phyloP scores from a whole-genome alignment of 2,888 invertebrate genomes.

The Macaria liturata region DNA sequence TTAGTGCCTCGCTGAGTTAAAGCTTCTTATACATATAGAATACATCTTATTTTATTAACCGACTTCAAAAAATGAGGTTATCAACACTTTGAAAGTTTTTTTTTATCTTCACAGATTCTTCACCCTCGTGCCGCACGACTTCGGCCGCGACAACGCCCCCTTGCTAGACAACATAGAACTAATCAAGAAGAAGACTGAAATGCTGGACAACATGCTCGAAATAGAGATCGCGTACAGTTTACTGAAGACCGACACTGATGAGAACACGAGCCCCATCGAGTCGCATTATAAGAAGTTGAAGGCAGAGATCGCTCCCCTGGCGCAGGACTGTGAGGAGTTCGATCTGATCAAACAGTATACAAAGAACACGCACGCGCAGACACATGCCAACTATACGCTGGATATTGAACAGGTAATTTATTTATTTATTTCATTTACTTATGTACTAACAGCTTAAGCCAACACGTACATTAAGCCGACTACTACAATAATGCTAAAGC shows the following conservation, averaged over 20 bases:
- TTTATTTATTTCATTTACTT: too few species aligned
- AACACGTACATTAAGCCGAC: too few species aligned
- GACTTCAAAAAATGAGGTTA: too few species aligned
- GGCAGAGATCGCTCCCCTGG: conserved; percentile 89
- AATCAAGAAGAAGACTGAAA: conserved; percentile 87
- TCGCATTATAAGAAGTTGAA: conserved; percentile 94
- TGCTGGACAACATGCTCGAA: conserved; percentile 96
- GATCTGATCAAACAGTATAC: conserved; percentile 89
- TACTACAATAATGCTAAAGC: too few species aligned
- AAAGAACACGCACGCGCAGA: conserved; percentile 95
- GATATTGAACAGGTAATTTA: conserved; percentile 57
- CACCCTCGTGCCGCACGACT: conserved; percentile 97
- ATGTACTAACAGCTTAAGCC: too few species aligned
- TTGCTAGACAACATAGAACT: conserved; percentile 89
- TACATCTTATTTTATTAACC: too few species aligned
- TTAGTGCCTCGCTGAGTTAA: too few species aligned
- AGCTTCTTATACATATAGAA: too few species aligned
- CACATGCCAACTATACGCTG: conserved; percentile 86
- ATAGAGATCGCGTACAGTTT: conserved; percentile 97
- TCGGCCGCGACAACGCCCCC: conserved; percentile 93
- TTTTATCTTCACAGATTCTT: conserved; percentile 86
- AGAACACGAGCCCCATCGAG: conserved; percentile 86
- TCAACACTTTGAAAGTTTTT: too few species aligned
- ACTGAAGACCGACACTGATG: conserved; percentile 81
- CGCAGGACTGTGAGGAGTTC: conserved; percentile 88